A percentile compares a stretch with the other conserved stretches of the same genome.
Evolutionary conservation across 1,140 invertebrate species (phyloP).

Genomic region (Lasioglossum albipes): DNA sequence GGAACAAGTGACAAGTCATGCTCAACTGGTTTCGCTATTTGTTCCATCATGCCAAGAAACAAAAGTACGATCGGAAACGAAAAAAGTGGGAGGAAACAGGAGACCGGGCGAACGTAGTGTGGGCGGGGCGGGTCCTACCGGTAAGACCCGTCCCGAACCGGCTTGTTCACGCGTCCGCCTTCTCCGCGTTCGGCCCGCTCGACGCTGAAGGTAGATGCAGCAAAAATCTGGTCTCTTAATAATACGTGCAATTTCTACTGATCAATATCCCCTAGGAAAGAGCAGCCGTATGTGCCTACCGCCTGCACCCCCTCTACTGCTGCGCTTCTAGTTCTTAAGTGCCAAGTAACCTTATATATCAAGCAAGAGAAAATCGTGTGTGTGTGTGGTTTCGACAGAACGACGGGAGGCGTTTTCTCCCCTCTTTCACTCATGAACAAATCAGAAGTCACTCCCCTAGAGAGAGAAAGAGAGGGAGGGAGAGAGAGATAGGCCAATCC

Average conservation of each 20-base stretch:
- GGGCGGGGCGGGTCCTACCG: no score
- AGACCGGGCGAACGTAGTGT: no score
- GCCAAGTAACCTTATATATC: conserved; percentile 52
- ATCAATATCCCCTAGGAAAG: conserved; percentile 51
- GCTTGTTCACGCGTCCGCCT: conserved; percentile 30
- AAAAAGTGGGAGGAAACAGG: no score
- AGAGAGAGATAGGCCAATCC: conserved; percentile 45
- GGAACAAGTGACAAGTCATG: conserved; percentile 17
- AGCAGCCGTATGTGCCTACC: conserved; percentile 64
- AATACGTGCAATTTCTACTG: conserved; percentile 68
- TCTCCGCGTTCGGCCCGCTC: conserved; percentile 51
- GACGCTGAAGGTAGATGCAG: conserved; percentile 52
- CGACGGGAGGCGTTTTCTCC: conserved; percentile 25
- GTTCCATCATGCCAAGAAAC: conserved; percentile 29
- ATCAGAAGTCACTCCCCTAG: conserved; percentile 35
- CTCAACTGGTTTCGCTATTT: conserved; percentile 29
- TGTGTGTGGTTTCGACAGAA: conserved; percentile 18
- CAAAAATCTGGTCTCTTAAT: conserved; percentile 57
- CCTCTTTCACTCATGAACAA: conserved; percentile 40
- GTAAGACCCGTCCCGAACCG: no score
- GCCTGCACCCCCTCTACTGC: conserved; percentile 68
- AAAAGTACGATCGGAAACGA: background rate
- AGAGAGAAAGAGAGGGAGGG: background rate
- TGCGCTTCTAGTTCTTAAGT: conserved; percentile 55
- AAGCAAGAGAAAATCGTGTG: conserved; percentile 47